phyloP scores from a whole-genome alignment of 2,113 vertebrate species.

The Drymodes brunneopygia region DNA sequence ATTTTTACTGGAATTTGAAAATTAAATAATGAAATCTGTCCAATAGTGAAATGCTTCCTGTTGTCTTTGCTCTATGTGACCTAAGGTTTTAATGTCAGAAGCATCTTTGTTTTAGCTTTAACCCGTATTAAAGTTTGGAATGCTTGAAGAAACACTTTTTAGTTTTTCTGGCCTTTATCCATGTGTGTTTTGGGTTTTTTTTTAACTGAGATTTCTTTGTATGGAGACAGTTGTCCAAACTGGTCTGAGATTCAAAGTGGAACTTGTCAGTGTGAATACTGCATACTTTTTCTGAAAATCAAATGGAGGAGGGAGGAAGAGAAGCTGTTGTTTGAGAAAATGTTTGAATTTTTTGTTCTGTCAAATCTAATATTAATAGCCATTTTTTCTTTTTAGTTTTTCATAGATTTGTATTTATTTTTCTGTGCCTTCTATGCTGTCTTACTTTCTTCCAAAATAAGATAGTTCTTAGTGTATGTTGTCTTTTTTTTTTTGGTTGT shows the following conservation, averaged over 20 bases:
- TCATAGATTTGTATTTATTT: not conserved
- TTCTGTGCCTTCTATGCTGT: not conserved
- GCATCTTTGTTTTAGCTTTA: not conserved
- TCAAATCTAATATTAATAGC: not conserved
- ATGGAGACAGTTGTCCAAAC: not conserved
- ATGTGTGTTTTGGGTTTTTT: not conserved
- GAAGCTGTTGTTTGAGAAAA: not conserved
- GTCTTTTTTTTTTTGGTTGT: not conserved
- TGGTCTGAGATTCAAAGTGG: not conserved
- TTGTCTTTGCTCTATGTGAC: not conserved
- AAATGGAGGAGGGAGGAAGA: fast-evolving
- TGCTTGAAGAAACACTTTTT: not conserved
- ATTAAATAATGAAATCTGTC: not conserved
- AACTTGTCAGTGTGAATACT: not conserved
- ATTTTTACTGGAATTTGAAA: not conserved
- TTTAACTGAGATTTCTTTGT: not conserved
- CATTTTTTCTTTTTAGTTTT: not conserved
- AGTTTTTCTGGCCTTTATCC: not conserved
- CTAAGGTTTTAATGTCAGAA: not conserved
- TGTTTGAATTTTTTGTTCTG: not conserved
- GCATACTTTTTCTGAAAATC: not conserved
- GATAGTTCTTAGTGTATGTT: not conserved
- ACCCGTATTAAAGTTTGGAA: not conserved
- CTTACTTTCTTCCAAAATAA: not conserved
- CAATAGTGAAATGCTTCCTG: not conserved